phyloP scores from a whole-genome alignment of 2,888 invertebrate species.

The Rhodophaea formosa region DNA sequence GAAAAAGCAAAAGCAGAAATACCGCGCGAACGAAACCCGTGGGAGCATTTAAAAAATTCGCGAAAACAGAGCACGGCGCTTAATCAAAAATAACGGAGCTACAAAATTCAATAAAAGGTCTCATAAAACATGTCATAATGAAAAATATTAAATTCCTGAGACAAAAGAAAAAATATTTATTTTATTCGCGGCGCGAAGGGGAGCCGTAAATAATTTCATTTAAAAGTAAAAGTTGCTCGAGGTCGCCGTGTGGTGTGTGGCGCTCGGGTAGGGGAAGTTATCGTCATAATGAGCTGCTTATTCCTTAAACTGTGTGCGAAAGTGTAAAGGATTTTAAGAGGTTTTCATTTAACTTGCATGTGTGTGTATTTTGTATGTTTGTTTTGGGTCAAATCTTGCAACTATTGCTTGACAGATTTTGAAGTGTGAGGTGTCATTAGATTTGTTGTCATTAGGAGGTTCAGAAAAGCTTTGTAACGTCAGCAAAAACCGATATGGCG shows the following conservation, averaged over 20 bases:
- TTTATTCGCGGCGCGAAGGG: slow-evolving; percentile 49
- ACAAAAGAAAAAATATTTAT: slow-evolving; percentile 56
- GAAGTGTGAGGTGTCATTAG: too few species aligned
- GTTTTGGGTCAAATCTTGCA: too few species aligned
- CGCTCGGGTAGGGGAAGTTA: neutral
- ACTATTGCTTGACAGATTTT: too few species aligned
- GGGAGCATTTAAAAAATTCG: slow-evolving; percentile 49
- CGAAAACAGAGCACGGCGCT: slow-evolving; percentile 41
- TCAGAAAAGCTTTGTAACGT: too few species aligned
- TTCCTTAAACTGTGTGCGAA: slow-evolving; percentile 3
- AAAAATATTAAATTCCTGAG: slow-evolving; percentile 74
- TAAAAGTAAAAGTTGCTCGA: slow-evolving; percentile 40
- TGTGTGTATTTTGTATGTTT: too few species aligned
- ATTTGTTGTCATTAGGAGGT: too few species aligned
- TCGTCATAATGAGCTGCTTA: neutral
- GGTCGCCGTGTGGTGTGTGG: neutral
- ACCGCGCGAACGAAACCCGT: neutral
- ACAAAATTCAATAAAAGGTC: slow-evolving; percentile 68
- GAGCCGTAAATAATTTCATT: slow-evolving; percentile 64
- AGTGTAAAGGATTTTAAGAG: neutral
- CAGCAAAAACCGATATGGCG: too few species aligned
- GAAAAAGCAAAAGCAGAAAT: neutral
- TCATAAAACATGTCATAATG: slow-evolving; percentile 70
- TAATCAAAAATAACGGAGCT: slow-evolving; percentile 69
- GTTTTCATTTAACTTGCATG: too few species aligned